These are phyloP conservation scores for Clitarchus hookeri DNA, from an alignment of 2,888 invertebrate species.

Conservation along the genomic window DNA sequence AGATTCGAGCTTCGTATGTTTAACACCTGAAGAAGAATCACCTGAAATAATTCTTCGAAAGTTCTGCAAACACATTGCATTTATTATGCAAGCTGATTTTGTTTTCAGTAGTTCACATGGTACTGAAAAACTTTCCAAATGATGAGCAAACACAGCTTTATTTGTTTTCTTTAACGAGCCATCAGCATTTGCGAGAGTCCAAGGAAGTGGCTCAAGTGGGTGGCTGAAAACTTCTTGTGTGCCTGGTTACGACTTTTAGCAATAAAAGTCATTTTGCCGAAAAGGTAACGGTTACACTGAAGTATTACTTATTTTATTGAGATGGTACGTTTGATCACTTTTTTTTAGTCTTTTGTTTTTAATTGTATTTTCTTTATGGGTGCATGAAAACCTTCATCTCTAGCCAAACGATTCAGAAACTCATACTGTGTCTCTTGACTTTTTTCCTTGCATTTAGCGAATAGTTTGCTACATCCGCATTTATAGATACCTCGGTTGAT, in stretches of 20 bases:
- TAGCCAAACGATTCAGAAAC: no score
- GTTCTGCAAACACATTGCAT: not conserved
- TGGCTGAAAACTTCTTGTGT: not conserved
- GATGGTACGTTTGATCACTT: no score
- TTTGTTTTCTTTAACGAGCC: not conserved
- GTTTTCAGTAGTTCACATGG: not conserved
- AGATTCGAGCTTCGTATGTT: not conserved
- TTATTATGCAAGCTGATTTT: constrained; percentile 14
- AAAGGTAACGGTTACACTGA: not conserved
- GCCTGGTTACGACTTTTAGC: not conserved
- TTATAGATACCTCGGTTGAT: no score
- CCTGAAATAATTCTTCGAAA: not conserved
- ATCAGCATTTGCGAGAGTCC: not conserved
- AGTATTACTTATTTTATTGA: not conserved
- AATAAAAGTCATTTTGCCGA: constrained; percentile 21
- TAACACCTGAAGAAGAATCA: not conserved
- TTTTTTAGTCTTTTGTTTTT: no score
- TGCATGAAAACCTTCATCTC: no score
- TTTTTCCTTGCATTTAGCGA: no score
- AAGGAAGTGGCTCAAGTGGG: not conserved
- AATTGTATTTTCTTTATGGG: no score
- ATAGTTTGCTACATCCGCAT: no score
- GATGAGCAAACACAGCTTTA: not conserved
- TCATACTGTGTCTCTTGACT: no score
- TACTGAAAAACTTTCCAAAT: constrained; percentile 14